These are phyloP conservation scores for Enoplosus armatus DNA, from an alignment of 2,797 vertebrate species.

Conservation along the genomic window DNA sequence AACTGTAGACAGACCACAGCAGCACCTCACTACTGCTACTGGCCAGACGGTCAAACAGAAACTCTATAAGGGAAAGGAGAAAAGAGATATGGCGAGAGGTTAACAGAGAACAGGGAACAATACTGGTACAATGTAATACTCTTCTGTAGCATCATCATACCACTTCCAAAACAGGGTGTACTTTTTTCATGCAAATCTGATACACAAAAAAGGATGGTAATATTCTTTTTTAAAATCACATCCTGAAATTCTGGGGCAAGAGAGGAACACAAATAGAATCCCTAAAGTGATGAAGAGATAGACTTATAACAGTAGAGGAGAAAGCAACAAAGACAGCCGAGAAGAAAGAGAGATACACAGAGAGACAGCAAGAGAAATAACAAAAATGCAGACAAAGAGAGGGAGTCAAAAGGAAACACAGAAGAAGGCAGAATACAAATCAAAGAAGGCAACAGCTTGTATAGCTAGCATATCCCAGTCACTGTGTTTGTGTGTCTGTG, in stretches of 20 bases:
- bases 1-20: conserved; percentile 92
- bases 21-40: conserved; percentile 86
- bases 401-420: background rate
- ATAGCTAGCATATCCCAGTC: background rate
- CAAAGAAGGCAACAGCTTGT: conserved; percentile 11
- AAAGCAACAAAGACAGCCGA: conserved; percentile 6
- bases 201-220: background rate
- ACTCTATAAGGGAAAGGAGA: conserved; percentile 82
- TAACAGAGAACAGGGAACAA: background rate
- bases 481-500: conserved; percentile 20
- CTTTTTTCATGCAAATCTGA: conserved; percentile 2
- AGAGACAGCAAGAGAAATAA: conserved; percentile 2
- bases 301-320: background rate
- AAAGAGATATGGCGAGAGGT: conserved; percentile 6
- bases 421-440: conserved; percentile 22
- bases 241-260: background rate
- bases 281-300: background rate
- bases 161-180: background rate
- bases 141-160: background rate
- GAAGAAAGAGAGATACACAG: background rate
- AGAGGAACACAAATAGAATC: background rate
- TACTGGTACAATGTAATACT: background rate
- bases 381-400: conserved; percentile 2
- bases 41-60: conserved; percentile 92
- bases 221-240: conserved; percentile 3